Base-by-base conservation (phyloP, 2,797 vertebrate genomes). In the Anguilla megastoma region DNA sequence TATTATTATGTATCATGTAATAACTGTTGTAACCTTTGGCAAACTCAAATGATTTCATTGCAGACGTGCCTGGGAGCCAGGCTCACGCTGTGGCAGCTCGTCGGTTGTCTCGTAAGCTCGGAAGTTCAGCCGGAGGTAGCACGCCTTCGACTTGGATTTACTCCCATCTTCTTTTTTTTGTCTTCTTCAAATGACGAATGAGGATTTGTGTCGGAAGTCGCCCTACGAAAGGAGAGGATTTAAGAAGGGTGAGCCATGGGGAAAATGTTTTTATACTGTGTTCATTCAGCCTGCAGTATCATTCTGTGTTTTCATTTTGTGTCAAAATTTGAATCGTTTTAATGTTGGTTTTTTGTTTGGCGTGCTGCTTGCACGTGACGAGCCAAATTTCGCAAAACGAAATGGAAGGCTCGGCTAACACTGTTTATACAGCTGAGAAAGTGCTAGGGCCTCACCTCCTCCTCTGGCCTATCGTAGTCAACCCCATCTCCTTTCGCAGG, bases 131-230 rank as follows among this genome's bases (percentile, higher is more conserved):
- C 88, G 88, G 90, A 90, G 92, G 89, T 88, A 92, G 91, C 90
- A 90, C 80, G 90, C 92, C 92, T 87, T 87, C 89, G 89, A 84
- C 90, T 89, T 14, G 41, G 79, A 82, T 48, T 90, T 83, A 88
- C 84, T 69, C 92, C 48, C 89, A 86, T 71, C 89, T 89, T 88
- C 88, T 85, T 60, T 30, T 2, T 58, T 85, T 60, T 33, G 84
- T 85, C 87, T 24, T 14, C 88, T 91, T 97, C 96, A 99, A 93
- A 99, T 99, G 94, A 99, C 97, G 60, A 99, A 99, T 0, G 99
- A 99, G 0, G 98, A 99, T 94, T 99, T 99, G 95, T 99, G 98
- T 92, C 98, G 97, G 96, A 99, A 99, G 94, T 99, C 97, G 0
- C 98, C 99, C 99, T 99, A 95, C 93, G 94, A 0, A 6, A 58